Base-by-base conservation (phyloP, 2,888 invertebrate species). In the Apoda limacodes region DNA sequence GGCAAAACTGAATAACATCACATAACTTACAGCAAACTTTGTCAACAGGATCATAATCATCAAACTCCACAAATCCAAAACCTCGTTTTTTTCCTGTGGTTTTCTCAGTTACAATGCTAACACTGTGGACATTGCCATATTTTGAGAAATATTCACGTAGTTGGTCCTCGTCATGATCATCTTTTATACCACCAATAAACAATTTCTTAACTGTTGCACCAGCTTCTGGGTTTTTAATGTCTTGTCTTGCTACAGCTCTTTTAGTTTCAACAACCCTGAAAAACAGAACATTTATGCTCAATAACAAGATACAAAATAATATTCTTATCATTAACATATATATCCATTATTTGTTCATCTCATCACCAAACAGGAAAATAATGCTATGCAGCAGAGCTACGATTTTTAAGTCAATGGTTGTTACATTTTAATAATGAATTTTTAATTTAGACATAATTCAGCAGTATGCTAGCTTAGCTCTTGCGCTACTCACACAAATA, bases 11-110 rank as follows among this genome's bases (percentile, higher is more conserved):
- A 27, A 28, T 28, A 21, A 26, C 22, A 20, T 37, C 15, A 23
- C 9, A 50, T 53, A n/a, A 89, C 93, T 90, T 82, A 94, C 94
- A 86, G 56, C 95, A 93, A 62, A 95, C 92, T 84, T 97, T 98
- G 64, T 98, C 98, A 33, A 98, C 98, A 3, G 95, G 90, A 70
- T 98, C 98, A 58, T 96, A 95, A 63, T 98, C 98, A 57, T 96
- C 95, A 64, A 95, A 98, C 64, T 96, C 95, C 20, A 98, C 91
- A 64, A 98, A 98, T 13, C 94, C 97, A 67, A 98, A 98, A 3
- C 98, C 98, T 49, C 97, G 85, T 50, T 93, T 94, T 67, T 96
- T 96, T 30, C 95, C 95, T 1, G 93, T 93, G 39, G 90, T 91
- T 52, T 96, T 96, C 58, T 97, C 96, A 6, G 90, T 91, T 2